A percentile compares a stretch with the other conserved stretches of the same genome.
Evolutionary conservation across 2,888 invertebrate species (phyloP).

Genomic region (Tipula confusa): DNA sequence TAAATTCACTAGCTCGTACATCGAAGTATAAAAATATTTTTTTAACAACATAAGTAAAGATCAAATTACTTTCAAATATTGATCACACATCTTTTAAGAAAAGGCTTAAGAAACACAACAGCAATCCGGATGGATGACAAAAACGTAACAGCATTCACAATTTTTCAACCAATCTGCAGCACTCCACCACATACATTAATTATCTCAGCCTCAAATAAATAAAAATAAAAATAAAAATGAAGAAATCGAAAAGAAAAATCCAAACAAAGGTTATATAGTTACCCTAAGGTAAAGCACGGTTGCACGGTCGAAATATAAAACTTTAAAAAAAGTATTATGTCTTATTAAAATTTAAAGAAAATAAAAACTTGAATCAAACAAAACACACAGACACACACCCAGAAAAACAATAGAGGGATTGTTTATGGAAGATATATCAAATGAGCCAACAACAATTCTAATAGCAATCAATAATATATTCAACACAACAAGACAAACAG

Average conservation of each 20-base stretch:
- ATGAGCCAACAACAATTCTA: not conserved
- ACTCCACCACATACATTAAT: not conserved
- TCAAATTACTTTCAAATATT: not conserved
- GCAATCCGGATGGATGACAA: not conserved
- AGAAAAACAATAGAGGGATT: constrained; percentile 1
- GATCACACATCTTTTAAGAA: not conserved
- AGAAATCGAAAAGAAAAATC: not conserved
- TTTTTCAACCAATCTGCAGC: not conserved
- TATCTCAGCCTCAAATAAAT: constrained; percentile 17
- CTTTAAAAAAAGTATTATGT: not conserved
- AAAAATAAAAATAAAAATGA: not conserved
- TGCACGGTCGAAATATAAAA: constrained; percentile 14
- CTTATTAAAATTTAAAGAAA: constrained; percentile 14
- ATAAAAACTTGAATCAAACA: not conserved
- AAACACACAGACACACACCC: not conserved
- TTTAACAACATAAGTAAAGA: not conserved
- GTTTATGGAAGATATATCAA: not conserved
- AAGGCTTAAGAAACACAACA: not conserved
- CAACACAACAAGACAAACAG: not conserved
- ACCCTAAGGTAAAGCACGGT: constrained; percentile 25
- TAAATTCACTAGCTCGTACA: not conserved
- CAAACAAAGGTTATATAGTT: constrained; percentile 12
- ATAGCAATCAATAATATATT: not conserved
- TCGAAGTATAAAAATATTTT: not conserved
- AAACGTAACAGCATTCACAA: not conserved